Conservation (phyloP, 2,888 invertebrate genomes). For the Cryptocephalus moraei region DNA sequence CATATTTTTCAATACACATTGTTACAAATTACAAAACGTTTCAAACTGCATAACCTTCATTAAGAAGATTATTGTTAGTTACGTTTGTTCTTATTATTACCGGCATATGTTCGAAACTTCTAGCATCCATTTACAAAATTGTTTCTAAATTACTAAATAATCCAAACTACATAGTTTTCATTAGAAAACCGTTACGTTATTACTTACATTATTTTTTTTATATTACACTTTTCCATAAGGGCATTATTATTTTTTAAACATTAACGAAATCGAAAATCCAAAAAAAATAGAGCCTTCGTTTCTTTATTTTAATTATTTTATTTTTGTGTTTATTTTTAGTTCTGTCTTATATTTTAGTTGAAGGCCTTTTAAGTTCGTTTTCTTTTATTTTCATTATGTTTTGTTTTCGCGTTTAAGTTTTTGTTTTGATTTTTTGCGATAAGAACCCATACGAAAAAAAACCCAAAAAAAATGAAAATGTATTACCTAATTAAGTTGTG, state of each 20-base stretch:
- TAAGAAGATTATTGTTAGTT: too few relatives aligned
- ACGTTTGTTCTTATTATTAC: too few relatives aligned
- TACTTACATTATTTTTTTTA: neutral
- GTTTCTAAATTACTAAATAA: too few relatives aligned
- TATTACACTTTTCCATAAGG: too few relatives aligned
- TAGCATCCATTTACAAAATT: too few relatives aligned
- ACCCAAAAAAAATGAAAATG: slow-evolving; percentile 10
- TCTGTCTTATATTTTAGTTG: slow-evolving; percentile 6
- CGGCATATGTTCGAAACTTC: too few relatives aligned
- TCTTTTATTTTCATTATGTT: neutral
- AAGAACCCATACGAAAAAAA: slow-evolving; percentile 13
- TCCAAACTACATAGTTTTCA: neutral
- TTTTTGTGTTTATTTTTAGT: neutral
- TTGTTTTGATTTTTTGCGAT: slow-evolving; percentile 6
- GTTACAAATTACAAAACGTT: too few relatives aligned
- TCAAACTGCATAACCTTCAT: too few relatives aligned
- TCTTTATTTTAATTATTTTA: neutral
- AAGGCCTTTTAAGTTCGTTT: slow-evolving; percentile 1
- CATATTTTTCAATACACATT: too few relatives aligned
- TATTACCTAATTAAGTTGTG: neutral
- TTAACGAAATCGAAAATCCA: neutral
- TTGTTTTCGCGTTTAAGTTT: slow-evolving; percentile 6
- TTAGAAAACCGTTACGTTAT: neutral
- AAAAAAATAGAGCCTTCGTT: slow-evolving; percentile 1
- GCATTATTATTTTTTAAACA: too few relatives aligned